Evolutionary conservation across 1,140 invertebrate genomes (phyloP), one percentile per base, ranked within the genome.

Genomic region (Drosophila parabipectinata): DNA sequence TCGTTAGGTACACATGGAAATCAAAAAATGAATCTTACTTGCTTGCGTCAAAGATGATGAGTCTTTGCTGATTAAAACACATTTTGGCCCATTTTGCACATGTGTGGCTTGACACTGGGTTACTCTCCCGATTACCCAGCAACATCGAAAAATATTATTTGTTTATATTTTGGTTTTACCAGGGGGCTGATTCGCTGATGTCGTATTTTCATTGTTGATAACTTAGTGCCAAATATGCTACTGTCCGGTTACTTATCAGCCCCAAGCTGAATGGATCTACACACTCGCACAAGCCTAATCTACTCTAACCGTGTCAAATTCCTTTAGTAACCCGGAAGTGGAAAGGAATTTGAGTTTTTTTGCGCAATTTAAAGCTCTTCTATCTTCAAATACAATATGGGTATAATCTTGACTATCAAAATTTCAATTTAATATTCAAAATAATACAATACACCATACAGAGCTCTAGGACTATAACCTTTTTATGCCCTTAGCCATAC

Each of bases 11-110:
- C 34, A 37, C 4, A 51, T 9, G 8, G 30, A 24, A 10, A 39
- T 15, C 18, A 30, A 41, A 24, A 14, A 26, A 9, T 48, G 4
- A 28, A n/a, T 34, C 18, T 15, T 3, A 73, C 15, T 72, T 72
- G 44, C 24, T 50, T 76, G 47, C 76, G 80, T 84, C 80, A 84
- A 12, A 37, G 34, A 79, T 79, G 79, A 84, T 83, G 69, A 79
- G 50, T 76, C 57, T 50, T 26, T 10, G 63, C 39, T 51, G 76
- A 75, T 75, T 71, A 62, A 56, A 47, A 69, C 50, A 69, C 39
- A 69, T 71, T 69, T 37, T 30, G 56, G 26, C 58, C 34, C 21
- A 14, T 44, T 24, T 52, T 53, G 44, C 58, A 47, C 30, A 45
- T 61, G 62, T 61, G 15, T 44, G 9, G n/a, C 41, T 12, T 44